Evolutionary conservation across 1,140 invertebrate species (phyloP).

Genomic region (Vanessa tameamea): DNA sequence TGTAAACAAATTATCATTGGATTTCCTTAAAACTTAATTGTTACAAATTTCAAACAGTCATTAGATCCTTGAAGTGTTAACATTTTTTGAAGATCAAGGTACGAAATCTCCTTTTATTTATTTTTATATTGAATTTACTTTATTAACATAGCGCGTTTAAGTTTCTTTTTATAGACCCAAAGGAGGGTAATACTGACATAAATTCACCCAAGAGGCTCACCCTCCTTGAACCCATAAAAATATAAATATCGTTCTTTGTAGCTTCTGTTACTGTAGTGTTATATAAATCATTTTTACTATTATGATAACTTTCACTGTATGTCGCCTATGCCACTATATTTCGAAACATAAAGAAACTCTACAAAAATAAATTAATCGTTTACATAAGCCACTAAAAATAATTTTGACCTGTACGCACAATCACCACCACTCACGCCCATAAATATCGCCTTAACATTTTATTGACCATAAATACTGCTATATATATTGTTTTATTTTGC

Average conservation of each 20-base stretch:
- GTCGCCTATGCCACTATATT: background rate
- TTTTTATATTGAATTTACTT: conserved; percentile 5
- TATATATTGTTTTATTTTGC: conserved; percentile 52
- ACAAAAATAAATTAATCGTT: conserved; percentile 3
- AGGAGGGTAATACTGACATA: conserved; percentile 55
- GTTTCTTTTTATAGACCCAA: conserved; percentile 59
- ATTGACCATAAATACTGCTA: conserved; percentile 50
- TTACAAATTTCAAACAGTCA: too few relatives aligned
- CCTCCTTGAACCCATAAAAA: conserved; percentile 60
- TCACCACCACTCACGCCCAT: conserved; percentile 36
- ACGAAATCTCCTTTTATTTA: background rate
- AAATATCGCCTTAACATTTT: conserved; percentile 54
- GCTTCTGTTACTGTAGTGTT: conserved; percentile 37
- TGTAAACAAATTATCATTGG: too few relatives aligned
- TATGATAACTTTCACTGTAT: background rate
- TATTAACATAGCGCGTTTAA: conserved; percentile 23
- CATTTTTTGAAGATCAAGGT: too few relatives aligned
- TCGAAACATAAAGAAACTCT: background rate
- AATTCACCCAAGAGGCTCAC: conserved; percentile 54
- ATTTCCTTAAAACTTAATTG: too few relatives aligned
- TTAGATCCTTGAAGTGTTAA: too few relatives aligned
- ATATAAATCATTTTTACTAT: conserved; percentile 11
- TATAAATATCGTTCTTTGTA: conserved; percentile 70
- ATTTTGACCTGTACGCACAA: conserved; percentile 33
- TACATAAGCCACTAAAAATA: background rate